Base-by-base conservation (phyloP, 2,797 vertebrate genomes). In the Otus scops region DNA sequence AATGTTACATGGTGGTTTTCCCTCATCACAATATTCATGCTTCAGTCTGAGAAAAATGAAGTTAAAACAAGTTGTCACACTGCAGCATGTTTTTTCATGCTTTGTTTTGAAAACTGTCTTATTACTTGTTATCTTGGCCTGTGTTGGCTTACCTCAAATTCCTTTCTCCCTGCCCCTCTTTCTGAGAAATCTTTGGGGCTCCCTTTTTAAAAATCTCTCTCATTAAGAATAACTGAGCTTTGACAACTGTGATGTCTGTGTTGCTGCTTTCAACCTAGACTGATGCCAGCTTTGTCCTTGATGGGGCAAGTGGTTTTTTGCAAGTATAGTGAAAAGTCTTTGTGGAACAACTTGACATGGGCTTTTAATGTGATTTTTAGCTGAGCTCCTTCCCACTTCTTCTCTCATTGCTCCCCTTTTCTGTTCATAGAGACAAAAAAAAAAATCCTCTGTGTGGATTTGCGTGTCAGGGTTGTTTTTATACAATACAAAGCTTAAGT, bases 271-370 rank as follows among this genome's bases (percentile, higher is more conserved):
- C 14, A 23, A 1, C 63, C 19, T 53, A 45, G 60, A 48, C 10
- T 32, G 48, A 50, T 63, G 38, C 2, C 5, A 60, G 0, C 24
- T 54, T 87, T 81, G 26, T 57, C 48, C 53, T 14, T 75, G 51
- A 19, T 0, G 2, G 24, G 27, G 2, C 26, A 45, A 71, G 36
- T 0, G 38, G 0, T 24, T 64, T 45, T 70, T 50, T 88, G 7
- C 13, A 51, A 57, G 21, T 38, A 24, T 22, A 78, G 19, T 78
- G 41, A 67, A 73, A 27, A 43, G 13, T 79, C 11, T 65, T 71
- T 48, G 30, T 74, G 73, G 36, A 88, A 50, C 43, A 73, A 41
- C 59, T 61, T 69, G 56, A 38, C 6, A 1, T 16, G 18, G 23
- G 21, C 15, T 80, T 85, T 85, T 80, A 74, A 32, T 2, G 13